Conservation (phyloP, 2,113 vertebrate species). For the Cromileptes altivelis region DNA sequence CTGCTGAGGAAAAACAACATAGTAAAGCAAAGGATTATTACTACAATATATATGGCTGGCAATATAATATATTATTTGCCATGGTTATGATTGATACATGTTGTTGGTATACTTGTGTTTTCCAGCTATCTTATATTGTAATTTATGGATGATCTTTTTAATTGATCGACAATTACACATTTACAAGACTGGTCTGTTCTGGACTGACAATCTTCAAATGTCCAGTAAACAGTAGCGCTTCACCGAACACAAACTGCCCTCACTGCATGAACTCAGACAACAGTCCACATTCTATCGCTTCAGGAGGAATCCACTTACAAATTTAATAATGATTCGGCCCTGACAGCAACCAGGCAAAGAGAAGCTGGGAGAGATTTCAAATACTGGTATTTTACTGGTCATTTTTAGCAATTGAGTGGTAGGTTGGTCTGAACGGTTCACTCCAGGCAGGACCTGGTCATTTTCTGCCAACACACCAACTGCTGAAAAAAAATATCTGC, state of each 20-base stretch:
- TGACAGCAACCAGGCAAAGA: not conserved
- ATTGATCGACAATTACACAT: no score
- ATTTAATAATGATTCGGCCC: not conserved
- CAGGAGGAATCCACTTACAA: not conserved
- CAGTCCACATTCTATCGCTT: not conserved
- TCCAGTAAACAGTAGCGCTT: not conserved
- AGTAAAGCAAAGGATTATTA: slow-evolving; percentile 22
- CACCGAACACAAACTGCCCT: not conserved
- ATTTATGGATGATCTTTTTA: not conserved
- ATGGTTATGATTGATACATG: not conserved
- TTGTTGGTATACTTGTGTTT: not conserved
- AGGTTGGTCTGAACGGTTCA: not conserved
- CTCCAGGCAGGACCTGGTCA: not conserved
- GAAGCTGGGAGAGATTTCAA: not conserved
- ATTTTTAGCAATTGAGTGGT: not conserved
- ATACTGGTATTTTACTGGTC: not conserved
- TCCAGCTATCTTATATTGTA: not conserved
- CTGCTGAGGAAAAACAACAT: slow-evolving; percentile 42
- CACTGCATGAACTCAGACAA: not conserved
- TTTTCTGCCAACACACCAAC: not conserved
- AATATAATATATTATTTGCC: not conserved
- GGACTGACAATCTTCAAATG: not conserved
- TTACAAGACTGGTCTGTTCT: not conserved
- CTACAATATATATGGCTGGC: not conserved
- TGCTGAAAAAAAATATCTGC: not conserved